phyloP scores from a whole-genome alignment of 2,113 vertebrate genomes.

The Eudorcas thomsonii region DNA sequence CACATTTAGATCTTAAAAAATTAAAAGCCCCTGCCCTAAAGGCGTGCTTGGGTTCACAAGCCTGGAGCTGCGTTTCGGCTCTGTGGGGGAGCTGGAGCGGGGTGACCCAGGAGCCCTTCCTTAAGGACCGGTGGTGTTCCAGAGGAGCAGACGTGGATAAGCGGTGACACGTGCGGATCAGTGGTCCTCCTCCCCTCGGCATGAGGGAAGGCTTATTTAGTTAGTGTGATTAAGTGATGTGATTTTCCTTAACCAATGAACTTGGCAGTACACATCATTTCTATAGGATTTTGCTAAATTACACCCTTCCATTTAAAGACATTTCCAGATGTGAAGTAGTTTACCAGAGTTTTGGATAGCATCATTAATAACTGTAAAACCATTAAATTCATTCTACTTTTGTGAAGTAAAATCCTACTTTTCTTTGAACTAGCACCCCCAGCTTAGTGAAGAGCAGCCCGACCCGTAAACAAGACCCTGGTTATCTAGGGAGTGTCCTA shows the following conservation, averaged over 20 bases:
- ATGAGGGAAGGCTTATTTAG: not conserved
- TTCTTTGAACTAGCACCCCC: not conserved
- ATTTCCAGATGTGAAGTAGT: not conserved
- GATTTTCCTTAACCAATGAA: not conserved
- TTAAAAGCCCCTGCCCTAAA: not conserved
- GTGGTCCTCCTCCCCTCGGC: too few species aligned
- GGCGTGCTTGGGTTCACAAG: not conserved
- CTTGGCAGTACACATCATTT: not conserved
- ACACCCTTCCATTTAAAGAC: not conserved
- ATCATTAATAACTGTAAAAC: not conserved
- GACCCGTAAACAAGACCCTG: not conserved
- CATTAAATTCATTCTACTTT: not conserved
- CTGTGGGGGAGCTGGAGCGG: not conserved
- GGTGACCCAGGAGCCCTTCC: not conserved
- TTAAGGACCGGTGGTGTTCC: not conserved
- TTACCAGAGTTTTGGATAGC: not conserved
- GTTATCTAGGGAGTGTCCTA: not conserved
- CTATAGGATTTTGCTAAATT: not conserved
- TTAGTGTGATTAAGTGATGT: not conserved
- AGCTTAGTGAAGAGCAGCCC: not conserved
- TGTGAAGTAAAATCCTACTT: not conserved
- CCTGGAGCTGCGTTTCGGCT: not conserved
- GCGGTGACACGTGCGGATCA: rapidly evolving
- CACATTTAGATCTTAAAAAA: not conserved
- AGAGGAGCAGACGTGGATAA: not conserved